phyloP scores from a whole-genome alignment of 2,113 vertebrate species.

The Leucopternis melanops region DNA sequence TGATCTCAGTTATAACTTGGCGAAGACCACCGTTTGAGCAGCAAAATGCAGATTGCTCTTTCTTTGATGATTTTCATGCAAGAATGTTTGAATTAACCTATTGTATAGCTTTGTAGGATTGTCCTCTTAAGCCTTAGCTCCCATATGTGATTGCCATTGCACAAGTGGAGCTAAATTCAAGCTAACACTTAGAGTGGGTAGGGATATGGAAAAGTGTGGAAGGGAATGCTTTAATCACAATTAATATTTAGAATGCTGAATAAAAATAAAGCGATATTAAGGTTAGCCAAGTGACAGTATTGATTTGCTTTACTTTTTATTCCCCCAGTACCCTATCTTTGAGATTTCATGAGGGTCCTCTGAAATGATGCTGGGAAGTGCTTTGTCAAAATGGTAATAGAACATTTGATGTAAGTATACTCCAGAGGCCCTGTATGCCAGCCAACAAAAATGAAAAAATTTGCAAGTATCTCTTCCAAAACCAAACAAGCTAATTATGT shows the following conservation, averaged over 20 bases:
- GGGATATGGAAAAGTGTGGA: background rate
- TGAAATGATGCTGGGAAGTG: background rate
- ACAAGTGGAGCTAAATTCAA: background rate
- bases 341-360: background rate
- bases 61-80: background rate
- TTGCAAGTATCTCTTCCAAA: background rate
- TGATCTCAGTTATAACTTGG: background rate
- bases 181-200: background rate
- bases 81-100: background rate
- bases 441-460: background rate
- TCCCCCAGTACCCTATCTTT: background rate
- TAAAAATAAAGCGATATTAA: background rate
- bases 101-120: background rate
- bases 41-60: background rate
- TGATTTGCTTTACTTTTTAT: background rate
- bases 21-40: background rate
- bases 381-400: background rate
- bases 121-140: background rate
- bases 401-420: background rate
- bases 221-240: background rate
- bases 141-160: background rate
- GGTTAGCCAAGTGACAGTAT: background rate
- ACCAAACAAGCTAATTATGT: conserved; percentile 25
- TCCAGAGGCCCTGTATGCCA: background rate
- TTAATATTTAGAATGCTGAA: background rate